Conservation (phyloP, 2,797 vertebrate genomes). For the Rhyacichthys aspro region DNA sequence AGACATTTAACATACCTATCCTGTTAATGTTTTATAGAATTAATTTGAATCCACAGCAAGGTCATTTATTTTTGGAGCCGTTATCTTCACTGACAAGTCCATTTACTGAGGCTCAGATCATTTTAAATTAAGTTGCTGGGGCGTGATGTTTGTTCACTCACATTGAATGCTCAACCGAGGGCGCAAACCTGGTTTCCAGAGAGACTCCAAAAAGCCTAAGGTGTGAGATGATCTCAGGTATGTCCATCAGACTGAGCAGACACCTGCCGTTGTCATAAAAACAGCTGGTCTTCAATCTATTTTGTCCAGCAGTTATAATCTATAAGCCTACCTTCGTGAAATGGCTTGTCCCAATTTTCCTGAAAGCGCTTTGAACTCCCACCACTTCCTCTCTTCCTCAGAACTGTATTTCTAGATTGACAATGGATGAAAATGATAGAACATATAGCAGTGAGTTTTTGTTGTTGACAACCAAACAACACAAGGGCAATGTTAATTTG, state of each 20-base stretch:
- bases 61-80: conserved; percentile 35
- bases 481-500: conserved; percentile 68
- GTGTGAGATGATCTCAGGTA: conserved; percentile 66
- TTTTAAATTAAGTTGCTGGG: conserved; percentile 51
- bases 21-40: conserved; percentile 2
- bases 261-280: conserved; percentile 42
- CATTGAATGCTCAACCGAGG: conserved; percentile 35
- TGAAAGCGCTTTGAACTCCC: conserved; percentile 53
- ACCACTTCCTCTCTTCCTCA: conserved; percentile 33
- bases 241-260: conserved; percentile 52
- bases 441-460: conserved; percentile 11
- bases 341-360: conserved; percentile 47
- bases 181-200: conserved; percentile 60
- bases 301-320: conserved; percentile 59
- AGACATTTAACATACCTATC: conserved; percentile 2
- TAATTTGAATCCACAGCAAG: conserved; percentile 10
- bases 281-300: conserved; percentile 51
- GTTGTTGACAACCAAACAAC: conserved; percentile 34
- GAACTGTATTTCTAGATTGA: conserved; percentile 37
- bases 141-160: conserved; percentile 53
- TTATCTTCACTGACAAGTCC: conserved; percentile 32
- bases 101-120: conserved; percentile 28
- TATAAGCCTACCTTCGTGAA: conserved; percentile 38
- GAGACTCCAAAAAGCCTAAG: conserved; percentile 46
- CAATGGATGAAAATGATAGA: conserved; percentile 23